Base-by-base conservation (phyloP, 2,888 invertebrate genomes). In the Marronus borbonicus region DNA sequence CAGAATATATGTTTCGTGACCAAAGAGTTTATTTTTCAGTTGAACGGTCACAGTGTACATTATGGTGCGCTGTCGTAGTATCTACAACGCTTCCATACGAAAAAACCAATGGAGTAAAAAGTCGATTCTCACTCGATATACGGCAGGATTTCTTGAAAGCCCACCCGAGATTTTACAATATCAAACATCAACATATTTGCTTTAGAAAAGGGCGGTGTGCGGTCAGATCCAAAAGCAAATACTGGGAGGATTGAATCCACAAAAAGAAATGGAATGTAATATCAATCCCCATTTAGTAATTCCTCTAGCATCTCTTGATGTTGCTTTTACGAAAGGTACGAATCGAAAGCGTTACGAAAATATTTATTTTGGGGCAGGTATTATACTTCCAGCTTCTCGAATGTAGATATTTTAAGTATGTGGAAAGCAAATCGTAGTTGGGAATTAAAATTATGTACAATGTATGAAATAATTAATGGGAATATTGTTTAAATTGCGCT, bases 11-110 rank as follows among this genome's bases (percentile, higher is more conserved):
- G 83, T 84, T 83, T 83, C 82, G 83, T 83, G 83, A 84, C 84
- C 83, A 83, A 83, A 82, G 83, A 84, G 84, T 85, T 85, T 85
- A 84, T 84, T 85, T 85, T 85, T 84, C 85, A 84, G 84, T 84
- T 82, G 83, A 83, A 81, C 83, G 84, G 78, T 76, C 81, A 76
- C 79, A 77, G 77, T 81, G 79, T 81, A 81, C 82, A 79, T 58
- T 60, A 39, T 58, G 39, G 55, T 58, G 20, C 72, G 14, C 36
- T 58, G 31, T 39, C 39, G 58, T 14, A 58, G 20, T 39, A 72
- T 58, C 39, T 72, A 72, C 58, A 78, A 79, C 79, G 77, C 76
- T 78, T 78, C 74, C 39, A 52, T 60, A 77, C 69, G 58, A 74
- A 78, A 82, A 77, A 77, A 66, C 79, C 83, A 84, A 83, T 82